Evolutionary conservation across 2,797 vertebrate species (phyloP).

Genomic region (Thamnophis elegans): DNA sequence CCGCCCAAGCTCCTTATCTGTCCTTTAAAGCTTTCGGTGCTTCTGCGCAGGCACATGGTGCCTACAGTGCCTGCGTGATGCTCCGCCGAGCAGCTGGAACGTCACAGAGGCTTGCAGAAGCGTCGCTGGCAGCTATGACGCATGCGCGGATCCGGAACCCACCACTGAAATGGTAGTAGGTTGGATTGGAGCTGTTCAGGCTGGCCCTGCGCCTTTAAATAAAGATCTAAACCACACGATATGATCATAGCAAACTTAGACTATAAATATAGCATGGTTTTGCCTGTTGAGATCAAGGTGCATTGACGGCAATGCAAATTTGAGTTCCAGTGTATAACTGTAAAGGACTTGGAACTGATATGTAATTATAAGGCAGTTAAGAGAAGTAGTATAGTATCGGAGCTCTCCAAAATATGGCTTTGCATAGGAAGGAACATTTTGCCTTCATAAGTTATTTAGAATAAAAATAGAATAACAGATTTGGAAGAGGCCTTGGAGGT

Average conservation of each 20-base stretch:
- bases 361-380: not conserved
- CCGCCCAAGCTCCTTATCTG: no score
- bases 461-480: no score
- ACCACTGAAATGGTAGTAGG: not conserved
- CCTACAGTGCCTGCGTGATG: no score
- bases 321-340: not conserved
- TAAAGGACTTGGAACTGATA: not conserved
- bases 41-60: no score
- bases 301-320: not conserved
- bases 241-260: not conserved
- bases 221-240: not conserved
- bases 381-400: no score
- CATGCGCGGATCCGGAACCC: no score
- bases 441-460: not conserved
- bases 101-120: no score
- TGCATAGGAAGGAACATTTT: not conserved
- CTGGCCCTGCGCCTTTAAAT: not conserved
- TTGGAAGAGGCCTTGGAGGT: no score
- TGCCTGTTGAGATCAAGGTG: not conserved
- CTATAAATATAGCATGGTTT: not conserved
- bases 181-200: not conserved
- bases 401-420: not conserved
- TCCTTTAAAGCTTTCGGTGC: no score
- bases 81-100: no score
- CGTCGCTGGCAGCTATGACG: no score